Evolutionary conservation across 2,888 invertebrate species (phyloP).

Genomic region (Hecatera dysodea): DNA sequence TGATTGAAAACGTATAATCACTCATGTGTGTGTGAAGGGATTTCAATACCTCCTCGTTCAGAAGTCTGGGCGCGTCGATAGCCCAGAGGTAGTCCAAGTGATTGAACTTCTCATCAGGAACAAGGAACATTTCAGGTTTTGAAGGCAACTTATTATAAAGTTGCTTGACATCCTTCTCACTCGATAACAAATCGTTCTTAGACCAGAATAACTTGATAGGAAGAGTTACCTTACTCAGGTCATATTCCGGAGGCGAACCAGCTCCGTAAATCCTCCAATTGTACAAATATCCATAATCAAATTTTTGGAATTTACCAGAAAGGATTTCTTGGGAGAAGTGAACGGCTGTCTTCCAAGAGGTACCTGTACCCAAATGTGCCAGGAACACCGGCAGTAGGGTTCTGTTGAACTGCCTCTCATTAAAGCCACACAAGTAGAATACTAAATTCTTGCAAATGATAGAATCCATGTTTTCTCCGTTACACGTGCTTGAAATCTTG

Average conservation of each 20-base stretch:
- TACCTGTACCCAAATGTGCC: conserved; percentile 93
- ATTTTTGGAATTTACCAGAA: conserved; percentile 91
- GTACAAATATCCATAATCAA: conserved; percentile 92
- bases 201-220: conserved; percentile 93
- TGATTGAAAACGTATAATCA: conserved; percentile 32
- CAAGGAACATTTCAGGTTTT: conserved; percentile 88
- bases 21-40: conserved; percentile 66
- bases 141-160: conserved; percentile 87
- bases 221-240: conserved; percentile 90
- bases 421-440: conserved; percentile 94
- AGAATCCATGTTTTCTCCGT: conserved; percentile 86
- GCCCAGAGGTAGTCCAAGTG: conserved; percentile 94
- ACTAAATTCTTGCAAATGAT: conserved; percentile 93
- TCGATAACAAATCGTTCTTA: conserved; percentile 93
- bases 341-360: conserved; percentile 93
- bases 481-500: conserved; percentile 91
- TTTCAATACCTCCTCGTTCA: conserved; percentile 89
- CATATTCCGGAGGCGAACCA: conserved; percentile 91
- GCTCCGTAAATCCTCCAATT: conserved; percentile 91
- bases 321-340: conserved; percentile 92
- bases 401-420: conserved; percentile 93
- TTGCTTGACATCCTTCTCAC: conserved; percentile 90
- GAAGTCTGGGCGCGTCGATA: conserved; percentile 89
- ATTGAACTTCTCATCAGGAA: conserved; percentile 92
- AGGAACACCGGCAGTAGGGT: conserved; percentile 93